phyloP scores from a whole-genome alignment of 2,113 vertebrate genomes.

The Rallus limicola region DNA sequence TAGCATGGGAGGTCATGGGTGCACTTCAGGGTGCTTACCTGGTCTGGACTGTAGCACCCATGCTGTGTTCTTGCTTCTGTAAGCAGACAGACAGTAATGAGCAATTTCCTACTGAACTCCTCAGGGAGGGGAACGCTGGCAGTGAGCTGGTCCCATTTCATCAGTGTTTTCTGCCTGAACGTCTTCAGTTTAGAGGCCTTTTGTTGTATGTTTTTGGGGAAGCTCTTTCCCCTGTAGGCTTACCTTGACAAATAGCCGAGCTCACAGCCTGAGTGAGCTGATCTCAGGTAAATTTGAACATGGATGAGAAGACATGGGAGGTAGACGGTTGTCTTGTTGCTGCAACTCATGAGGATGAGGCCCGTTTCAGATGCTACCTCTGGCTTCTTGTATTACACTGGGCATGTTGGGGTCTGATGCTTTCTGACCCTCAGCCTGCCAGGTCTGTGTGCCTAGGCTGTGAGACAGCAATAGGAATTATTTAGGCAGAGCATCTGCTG shows the following conservation, averaged over 20 bases:
- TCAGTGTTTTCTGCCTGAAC: neutral
- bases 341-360: fast-evolving
- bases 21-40: fast-evolving
- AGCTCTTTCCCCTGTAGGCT: neutral
- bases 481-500: neutral
- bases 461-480: neutral
- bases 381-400: neutral
- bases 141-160: neutral
- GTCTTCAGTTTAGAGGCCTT: neutral
- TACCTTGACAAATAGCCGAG: neutral
- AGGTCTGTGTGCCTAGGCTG: neutral
- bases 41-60: fast-evolving
- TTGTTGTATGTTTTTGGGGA: neutral
- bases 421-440: neutral
- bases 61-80: neutral
- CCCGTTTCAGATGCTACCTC: neutral
- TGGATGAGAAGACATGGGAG: neutral
- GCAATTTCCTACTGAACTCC: neutral
- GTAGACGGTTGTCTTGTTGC: neutral
- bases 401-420: fast-evolving
- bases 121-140: neutral
- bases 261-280: neutral
- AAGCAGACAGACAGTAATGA: fast-evolving
- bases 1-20: fast-evolving
- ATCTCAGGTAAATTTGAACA: neutral